Conservation (phyloP, 2,113 vertebrate genomes). For the Triplophysa siluroides region DNA sequence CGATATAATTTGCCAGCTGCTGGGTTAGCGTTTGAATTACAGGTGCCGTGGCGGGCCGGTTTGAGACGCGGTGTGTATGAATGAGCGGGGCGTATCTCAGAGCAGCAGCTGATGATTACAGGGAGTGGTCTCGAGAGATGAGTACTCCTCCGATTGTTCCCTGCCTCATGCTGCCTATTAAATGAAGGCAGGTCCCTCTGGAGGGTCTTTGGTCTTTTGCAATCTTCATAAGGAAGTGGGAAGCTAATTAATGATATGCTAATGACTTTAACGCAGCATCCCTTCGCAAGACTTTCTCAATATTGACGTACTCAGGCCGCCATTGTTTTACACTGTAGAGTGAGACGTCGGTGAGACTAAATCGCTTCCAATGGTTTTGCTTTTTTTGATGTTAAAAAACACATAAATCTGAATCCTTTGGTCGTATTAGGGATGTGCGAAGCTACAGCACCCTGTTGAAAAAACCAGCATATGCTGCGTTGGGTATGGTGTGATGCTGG, state of each 20-base stretch:
- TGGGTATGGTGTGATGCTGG: too few relatives aligned
- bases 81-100: constrained; percentile 36
- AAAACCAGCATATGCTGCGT: too few relatives aligned
- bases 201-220: constrained; percentile 51
- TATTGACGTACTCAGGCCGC: constrained; percentile 39
- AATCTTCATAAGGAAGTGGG: constrained; percentile 52
- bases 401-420: too few relatives aligned
- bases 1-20: constrained; percentile 41
- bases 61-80: background rate
- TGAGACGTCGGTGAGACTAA: constrained; percentile 12
- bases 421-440: background rate
- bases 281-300: constrained; percentile 38
- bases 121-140: constrained; percentile 44
- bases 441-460: too few relatives aligned
- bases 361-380: background rate
- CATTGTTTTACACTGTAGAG: constrained; percentile 36
- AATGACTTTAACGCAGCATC: constrained; percentile 50
- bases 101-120: constrained; percentile 45
- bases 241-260: constrained; percentile 61
- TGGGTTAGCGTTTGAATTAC: constrained; percentile 26
- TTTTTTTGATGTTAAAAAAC: background rate
- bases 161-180: constrained; percentile 45
- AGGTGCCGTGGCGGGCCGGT: constrained; percentile 15
- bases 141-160: constrained; percentile 42
- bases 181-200: constrained; percentile 53